These are phyloP conservation scores for Criorhina ranunculi DNA, from an alignment of 2,888 invertebrate species.

Conservation along the genomic window DNA sequence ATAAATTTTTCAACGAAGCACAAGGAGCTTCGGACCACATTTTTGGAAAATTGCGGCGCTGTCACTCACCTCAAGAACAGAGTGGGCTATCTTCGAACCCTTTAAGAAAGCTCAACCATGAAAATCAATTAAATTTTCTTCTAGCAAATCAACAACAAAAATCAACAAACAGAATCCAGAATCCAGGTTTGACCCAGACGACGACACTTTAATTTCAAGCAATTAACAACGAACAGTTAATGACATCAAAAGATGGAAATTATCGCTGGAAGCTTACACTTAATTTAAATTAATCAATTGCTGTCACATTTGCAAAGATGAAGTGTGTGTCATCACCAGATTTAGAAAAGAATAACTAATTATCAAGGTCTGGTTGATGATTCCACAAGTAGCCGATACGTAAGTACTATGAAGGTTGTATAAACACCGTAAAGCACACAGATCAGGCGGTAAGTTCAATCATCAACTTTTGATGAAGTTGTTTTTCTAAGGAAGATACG, in stretches of 20 bases:
- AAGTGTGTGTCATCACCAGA: constrained; percentile 45
- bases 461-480: neutral
- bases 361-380: constrained; percentile 9
- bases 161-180: constrained; percentile 5
- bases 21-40: no score
- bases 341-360: constrained; percentile 37
- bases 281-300: constrained; percentile 44
- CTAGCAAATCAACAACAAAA: neutral
- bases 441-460: constrained; percentile 29
- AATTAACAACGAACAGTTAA: constrained; percentile 47
- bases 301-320: constrained; percentile 25
- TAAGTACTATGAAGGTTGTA: constrained; percentile 11
- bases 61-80: no score
- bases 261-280: constrained; percentile 43
- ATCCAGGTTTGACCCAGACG: neutral
- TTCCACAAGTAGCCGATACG: neutral
- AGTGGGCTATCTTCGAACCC: no score
- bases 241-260: constrained; percentile 37
- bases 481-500: neutral
- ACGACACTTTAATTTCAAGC: constrained; percentile 30
- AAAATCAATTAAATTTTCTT: no score
- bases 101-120: no score
- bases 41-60: no score
- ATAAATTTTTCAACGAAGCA: no score
- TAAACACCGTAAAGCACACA: constrained; percentile 28